Evolutionary conservation across 2,113 vertebrate species (phyloP), one percentile per base, ranked within the genome.

Genomic region (Acrocephalus kingi): DNA sequence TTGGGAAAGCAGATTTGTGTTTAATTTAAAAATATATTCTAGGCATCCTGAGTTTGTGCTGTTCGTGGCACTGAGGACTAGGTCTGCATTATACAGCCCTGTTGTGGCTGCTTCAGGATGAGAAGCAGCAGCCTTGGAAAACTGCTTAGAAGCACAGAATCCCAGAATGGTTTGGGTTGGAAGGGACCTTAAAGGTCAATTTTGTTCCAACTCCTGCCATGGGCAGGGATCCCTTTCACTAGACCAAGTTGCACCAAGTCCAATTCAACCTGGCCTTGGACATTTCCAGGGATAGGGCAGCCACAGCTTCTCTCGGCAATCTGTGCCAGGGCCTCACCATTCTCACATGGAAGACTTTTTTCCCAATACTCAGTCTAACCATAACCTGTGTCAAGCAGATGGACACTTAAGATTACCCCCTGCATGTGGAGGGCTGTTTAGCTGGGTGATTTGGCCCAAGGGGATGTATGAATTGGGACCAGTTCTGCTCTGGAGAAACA

Each of bases 361-460:
- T 55, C 39, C 18, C 1, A 2, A 4, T 62, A 35, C 15, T 6
- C 30, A 8, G 6, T 74, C 24, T 48, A 48, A 48, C 46, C n/a
- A 12, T 25, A 28, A 24, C 18, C 11, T 41, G 5, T n/a, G 39
- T 39, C 13, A 54, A 49, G 55, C 18, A 39, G 31, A 25, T 1
- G 1, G 12, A 20, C 13, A 4, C 24, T 30, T 30, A 2, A 0
- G 0, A 7, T 23, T n/a, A 9, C 7, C 17, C 28, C 4, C 21
- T 45, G n/a, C 49, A 12, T 27, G 0, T 8, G 23, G 22, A 31
- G 18, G 5, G 25, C 41, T 51, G 28, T 80, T 80, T 72, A n/a
- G 37, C 5, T 6, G 25, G 1, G 24, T 33, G 35, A 6, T 8
- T 46, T 66, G 30, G 31, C 46, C 16, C 8, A 5, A 35, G 30